Evolutionary conservation across 2,113 vertebrate species (phyloP).

Genomic region (Bos javanicus): DNA sequence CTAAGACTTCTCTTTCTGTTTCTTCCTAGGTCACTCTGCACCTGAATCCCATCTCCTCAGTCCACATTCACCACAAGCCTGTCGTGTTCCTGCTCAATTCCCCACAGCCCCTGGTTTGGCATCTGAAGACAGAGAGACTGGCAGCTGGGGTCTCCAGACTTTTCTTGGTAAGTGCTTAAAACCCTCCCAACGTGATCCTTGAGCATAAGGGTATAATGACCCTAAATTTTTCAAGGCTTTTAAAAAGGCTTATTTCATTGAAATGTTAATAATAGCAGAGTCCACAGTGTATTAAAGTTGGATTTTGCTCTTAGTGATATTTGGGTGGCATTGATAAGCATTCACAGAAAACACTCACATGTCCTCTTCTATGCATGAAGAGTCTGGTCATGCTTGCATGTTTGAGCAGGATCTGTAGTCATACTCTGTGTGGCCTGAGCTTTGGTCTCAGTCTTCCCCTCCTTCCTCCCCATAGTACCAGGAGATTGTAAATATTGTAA

Average conservation of each 20-base stretch:
- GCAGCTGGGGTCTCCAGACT: constrained; percentile 83
- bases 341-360: constrained; percentile 16
- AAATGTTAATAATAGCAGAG: background rate
- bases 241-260: background rate
- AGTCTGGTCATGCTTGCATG: background rate
- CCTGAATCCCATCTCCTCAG: constrained; percentile 93
- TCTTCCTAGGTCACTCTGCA: constrained; percentile 87
- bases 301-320: background rate
- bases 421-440: background rate
- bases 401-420: background rate
- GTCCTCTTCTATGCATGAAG: constrained; percentile 24
- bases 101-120: constrained; percentile 89
- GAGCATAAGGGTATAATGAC: background rate
- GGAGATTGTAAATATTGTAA: constrained; percentile 42
- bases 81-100: constrained; percentile 94
- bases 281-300: background rate
- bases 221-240: background rate
- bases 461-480: background rate
- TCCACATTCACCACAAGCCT: constrained; percentile 91
- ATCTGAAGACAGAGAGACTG: constrained; percentile 91
- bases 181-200: background rate
- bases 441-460: background rate
- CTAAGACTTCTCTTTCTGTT: constrained; percentile 44
- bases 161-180: constrained; percentile 91
- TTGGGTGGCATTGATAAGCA: constrained; percentile 35